Conservation (phyloP, 2,113 vertebrate species). For the Chlamydotis undulata region DNA sequence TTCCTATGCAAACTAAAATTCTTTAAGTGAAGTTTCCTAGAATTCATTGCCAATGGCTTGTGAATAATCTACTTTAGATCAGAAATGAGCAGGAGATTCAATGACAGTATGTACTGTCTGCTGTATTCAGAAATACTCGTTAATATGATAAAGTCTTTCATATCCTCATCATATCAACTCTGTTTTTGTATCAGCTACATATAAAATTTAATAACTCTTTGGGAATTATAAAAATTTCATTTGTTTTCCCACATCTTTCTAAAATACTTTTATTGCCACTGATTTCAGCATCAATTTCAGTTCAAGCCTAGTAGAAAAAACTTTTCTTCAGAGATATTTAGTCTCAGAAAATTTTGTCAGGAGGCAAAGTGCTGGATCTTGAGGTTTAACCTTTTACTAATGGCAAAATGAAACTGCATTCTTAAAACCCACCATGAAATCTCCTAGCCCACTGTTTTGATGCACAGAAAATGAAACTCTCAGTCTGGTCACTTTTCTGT, state of each 20-base stretch:
- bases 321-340: neutral
- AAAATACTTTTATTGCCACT: neutral
- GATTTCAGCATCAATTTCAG: neutral
- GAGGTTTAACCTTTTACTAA: neutral
- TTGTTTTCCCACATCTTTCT: neutral
- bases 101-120: neutral
- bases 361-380: neutral
- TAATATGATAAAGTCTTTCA: neutral
- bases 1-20: neutral
- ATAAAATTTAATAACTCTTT: neutral
- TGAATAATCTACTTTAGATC: neutral
- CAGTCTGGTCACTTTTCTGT: neutral
- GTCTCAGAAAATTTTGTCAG: neutral
- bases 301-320: neutral
- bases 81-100: neutral
- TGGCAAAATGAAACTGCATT: neutral
- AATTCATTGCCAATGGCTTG: neutral
- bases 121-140: neutral
- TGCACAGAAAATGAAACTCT: neutral
- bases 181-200: neutral
- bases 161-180: neutral
- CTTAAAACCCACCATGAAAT: neutral
- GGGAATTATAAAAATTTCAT: neutral
- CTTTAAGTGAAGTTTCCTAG: neutral
- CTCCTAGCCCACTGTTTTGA: neutral